Conservation (phyloP, 2,113 vertebrate species). For the Tringa solitaria region DNA sequence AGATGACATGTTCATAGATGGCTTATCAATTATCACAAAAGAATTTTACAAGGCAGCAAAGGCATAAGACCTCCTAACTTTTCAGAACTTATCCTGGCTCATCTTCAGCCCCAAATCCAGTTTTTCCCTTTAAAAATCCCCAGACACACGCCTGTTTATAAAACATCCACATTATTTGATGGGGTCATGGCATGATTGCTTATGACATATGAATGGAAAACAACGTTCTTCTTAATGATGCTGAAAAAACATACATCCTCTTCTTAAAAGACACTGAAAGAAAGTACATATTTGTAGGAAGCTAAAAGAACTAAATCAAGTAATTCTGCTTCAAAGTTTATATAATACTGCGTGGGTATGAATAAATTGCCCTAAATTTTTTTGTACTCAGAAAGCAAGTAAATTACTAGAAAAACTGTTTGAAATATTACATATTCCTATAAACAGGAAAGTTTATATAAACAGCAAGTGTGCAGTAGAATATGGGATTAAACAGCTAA, state of each 20-base stretch:
- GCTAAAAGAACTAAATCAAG: neutral
- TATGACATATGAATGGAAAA: neutral
- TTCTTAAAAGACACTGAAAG: neutral
- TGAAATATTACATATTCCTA: neutral
- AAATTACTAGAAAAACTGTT: neutral
- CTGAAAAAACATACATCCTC: neutral
- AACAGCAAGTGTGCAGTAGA: neutral
- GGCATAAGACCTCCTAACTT: neutral
- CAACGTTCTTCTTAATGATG: neutral
- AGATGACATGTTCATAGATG: neutral
- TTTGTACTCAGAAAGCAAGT: neutral
- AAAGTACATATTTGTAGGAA: neutral
- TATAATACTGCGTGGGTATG: neutral
- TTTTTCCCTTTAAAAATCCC: neutral
- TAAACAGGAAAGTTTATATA: neutral
- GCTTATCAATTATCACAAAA: neutral
- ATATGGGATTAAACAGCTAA: neutral
- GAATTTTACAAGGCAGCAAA: neutral
- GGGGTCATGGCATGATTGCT: neutral
- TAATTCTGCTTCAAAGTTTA: neutral
- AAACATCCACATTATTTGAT: neutral
- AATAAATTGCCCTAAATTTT: neutral
- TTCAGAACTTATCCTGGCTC: neutral
- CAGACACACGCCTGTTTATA: neutral
- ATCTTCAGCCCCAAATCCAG: neutral